Evolutionary conservation across 1,140 invertebrate genomes (phyloP), one percentile per base, ranked within the genome.

Genomic region (Akabosia matsudoensis): DNA sequence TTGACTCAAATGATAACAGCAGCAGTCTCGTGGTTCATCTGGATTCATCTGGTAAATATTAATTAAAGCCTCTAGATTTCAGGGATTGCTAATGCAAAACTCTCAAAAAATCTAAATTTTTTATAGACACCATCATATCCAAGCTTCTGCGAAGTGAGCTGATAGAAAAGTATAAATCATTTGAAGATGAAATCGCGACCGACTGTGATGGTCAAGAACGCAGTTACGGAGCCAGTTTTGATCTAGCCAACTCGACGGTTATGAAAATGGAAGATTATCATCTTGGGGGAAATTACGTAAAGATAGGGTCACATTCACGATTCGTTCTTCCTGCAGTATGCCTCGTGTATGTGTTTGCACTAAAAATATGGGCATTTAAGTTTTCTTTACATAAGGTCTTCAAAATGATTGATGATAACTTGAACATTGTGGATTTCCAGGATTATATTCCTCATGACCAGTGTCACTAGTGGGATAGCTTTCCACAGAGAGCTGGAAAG

Each of bases 201-300:
- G 61, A 67, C 31, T 67, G 61, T 67, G 61, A 67, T 22, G 61
- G 61, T 2, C 30, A 30, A 13, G 61, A 67, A 31, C 28, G 30
- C 28, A 67, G n/a, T 22, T 2, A 13, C 4, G 24, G 13, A 16
- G 24, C 14, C 24, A 4, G 4, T 3, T 30, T 30, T 7, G 10
- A 16, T 56, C 3, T 16, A 7, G 7, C 37, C n/a, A 67, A 67
- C 30, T 67, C 61, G 31, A 67, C 61, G 13, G 24, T 67, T 10
- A 67, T 67, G 61, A 67, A 67, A 31, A 67, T 67, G 61, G 61
- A 67, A n/a, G 61, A 67, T 13, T 30, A 24, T 4, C 61, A 24
- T 7, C 31, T 67, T 10, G 7, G 7, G 28, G 61, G 61, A 67
- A 67, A 67, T n/a, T 67, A 10, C n/a, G 61, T 14, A 30, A 24